Conservation (phyloP, 53 echinoderm and acorn worm genomes). For the Pentamera pediparva region DNA sequence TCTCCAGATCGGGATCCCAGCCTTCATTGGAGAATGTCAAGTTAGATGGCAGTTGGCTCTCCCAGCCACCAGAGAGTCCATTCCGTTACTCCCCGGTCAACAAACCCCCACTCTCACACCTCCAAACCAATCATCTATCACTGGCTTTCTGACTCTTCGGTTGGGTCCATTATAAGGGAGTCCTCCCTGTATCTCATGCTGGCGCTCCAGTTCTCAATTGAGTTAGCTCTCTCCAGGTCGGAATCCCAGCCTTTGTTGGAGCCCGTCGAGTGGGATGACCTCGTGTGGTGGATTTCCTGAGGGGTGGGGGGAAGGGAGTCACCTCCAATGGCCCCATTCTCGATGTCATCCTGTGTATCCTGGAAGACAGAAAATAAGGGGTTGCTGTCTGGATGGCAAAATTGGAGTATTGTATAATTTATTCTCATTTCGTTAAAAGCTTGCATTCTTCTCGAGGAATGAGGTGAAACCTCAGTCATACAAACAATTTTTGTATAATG, state of each 20-base stretch:
- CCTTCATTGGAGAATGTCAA: background rate
- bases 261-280: slow-evolving; percentile 5
- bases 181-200: background rate
- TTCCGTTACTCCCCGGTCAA: too few relatives aligned
- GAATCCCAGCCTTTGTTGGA: slow-evolving; percentile 17
- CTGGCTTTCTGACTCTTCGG: slow-evolving; percentile 14
- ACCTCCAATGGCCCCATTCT: background rate
- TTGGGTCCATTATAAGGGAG: background rate
- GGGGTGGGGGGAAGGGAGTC: slow-evolving; percentile 14
- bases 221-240: background rate
- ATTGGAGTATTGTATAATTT: too few relatives aligned
- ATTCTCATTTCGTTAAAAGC: too few relatives aligned
- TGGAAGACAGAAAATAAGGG: too few relatives aligned
- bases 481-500: too few relatives aligned
- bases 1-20: slow-evolving; percentile 1
- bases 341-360: slow-evolving; percentile 6
- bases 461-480: too few relatives aligned
- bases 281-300: background rate
- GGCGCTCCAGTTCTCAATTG: background rate
- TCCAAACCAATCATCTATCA: background rate
- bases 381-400: too few relatives aligned
- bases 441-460: too few relatives aligned
- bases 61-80: too few relatives aligned
- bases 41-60: slow-evolving; percentile 8
- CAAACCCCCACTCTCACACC: too few relatives aligned